Evolutionary conservation across 2,797 vertebrate genomes (phyloP).

Genomic region (Melanotaenia parkinsoni): DNA sequence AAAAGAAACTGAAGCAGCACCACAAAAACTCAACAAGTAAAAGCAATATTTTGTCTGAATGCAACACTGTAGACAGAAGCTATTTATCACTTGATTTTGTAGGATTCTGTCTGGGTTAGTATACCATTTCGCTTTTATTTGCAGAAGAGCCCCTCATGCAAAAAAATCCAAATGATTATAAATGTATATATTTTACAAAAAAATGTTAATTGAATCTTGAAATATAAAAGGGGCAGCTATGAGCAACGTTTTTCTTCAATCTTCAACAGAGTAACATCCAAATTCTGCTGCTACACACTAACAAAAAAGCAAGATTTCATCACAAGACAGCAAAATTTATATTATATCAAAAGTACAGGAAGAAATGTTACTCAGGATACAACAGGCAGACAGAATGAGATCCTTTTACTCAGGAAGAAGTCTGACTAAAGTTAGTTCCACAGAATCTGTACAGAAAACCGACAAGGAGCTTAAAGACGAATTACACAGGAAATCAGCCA

Average conservation of each 20-base stretch:
- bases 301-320: too few relatives aligned
- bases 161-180: too few relatives aligned
- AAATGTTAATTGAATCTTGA: too few relatives aligned
- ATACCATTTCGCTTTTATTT: background rate
- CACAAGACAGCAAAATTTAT: too few relatives aligned
- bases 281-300: too few relatives aligned
- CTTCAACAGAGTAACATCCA: too few relatives aligned
- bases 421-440: background rate
- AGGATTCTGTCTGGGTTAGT: background rate
- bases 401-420: background rate
- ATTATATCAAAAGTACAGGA: too few relatives aligned
- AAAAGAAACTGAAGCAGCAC: background rate
- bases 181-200: too few relatives aligned
- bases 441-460: conserved; percentile 9
- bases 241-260: too few relatives aligned
- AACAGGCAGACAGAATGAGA: background rate
- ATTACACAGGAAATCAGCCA: background rate
- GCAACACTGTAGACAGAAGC: conserved; percentile 5
- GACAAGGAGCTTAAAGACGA: background rate
- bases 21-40: conserved; percentile 6
- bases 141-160: background rate
- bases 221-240: too few relatives aligned
- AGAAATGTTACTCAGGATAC: too few relatives aligned
- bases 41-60: conserved; percentile 9
- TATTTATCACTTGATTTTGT: background rate